These are phyloP conservation scores for Todus mexicanus DNA, from an alignment of 2,797 vertebrate species.

Conservation along the genomic window DNA sequence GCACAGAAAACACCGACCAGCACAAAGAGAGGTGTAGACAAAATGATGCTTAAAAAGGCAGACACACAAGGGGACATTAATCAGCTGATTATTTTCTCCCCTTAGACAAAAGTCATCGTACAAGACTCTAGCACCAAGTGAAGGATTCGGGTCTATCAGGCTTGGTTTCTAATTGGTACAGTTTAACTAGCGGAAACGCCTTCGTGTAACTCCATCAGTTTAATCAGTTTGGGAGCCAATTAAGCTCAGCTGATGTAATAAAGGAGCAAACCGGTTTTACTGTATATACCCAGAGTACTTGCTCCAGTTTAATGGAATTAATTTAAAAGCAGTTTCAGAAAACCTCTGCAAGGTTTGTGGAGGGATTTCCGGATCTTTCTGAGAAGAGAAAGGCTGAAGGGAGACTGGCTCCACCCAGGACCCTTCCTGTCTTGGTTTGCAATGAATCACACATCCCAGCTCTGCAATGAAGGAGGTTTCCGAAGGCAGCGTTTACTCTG, in stretches of 20 bases:
- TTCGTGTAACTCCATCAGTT: neutral
- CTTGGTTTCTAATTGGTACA: neutral
- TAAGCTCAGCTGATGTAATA: neutral
- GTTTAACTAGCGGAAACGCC: neutral
- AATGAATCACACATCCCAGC: neutral
- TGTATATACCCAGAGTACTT: neutral
- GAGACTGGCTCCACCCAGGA: neutral
- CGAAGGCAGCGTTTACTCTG: neutral
- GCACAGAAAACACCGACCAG: neutral
- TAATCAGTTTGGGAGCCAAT: neutral
- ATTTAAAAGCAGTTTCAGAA: neutral
- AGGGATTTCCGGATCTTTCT: neutral
- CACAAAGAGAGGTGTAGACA: neutral
- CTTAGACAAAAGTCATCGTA: neutral
- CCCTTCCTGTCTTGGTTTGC: neutral
- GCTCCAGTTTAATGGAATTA: neutral
- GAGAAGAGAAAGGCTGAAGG: neutral
- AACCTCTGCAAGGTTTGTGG: neutral
- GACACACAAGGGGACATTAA: neutral
- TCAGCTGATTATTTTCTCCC: neutral
- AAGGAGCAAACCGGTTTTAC: neutral
- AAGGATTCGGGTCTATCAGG: neutral
- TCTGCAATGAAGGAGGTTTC: conserved; percentile 5
- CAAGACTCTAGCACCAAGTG: neutral
- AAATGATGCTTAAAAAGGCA: neutral